Evolutionary conservation across 2,888 invertebrate genomes (phyloP).

Genomic region (Plebejus melissa): DNA sequence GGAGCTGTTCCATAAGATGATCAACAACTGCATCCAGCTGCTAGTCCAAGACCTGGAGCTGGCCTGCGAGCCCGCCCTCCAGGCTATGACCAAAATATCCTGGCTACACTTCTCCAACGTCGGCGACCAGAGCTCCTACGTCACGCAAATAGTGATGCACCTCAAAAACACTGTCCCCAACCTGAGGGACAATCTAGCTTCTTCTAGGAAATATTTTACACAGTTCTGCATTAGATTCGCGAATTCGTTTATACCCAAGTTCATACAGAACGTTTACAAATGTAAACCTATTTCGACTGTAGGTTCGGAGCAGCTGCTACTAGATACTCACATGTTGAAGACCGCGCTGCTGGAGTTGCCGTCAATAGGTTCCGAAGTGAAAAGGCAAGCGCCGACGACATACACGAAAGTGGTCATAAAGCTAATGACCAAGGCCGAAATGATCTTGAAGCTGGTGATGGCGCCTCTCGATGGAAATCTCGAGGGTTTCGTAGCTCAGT

Average conservation of each 20-base stretch:
- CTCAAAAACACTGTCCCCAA: conserved; percentile 92
- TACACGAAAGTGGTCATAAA: conserved; percentile 90
- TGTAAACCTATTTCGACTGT: conserved; percentile 92
- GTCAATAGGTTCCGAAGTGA: conserved; percentile 92
- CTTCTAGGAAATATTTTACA: conserved; percentile 97
- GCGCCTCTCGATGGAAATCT: conserved; percentile 86
- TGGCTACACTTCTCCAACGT: conserved; percentile 97
- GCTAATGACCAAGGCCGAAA: conserved; percentile 98
- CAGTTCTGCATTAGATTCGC: conserved; percentile 98
- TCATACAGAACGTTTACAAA: conserved; percentile 93
- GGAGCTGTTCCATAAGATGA: conserved; percentile 91
- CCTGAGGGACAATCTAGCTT: conserved; percentile 92
- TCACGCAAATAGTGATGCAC: conserved; percentile 92
- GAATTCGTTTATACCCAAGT: conserved; percentile 96
- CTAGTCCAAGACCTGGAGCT: conserved; percentile 95
- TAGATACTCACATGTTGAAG: conserved; percentile 96
- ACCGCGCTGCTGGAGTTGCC: conserved; percentile 97
- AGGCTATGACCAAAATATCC: conserved; percentile 94
- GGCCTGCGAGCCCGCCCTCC: conserved; percentile 94
- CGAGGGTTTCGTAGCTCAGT: conserved; percentile 92
- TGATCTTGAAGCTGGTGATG: conserved; percentile 99
- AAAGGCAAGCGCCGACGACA: conserved; percentile 92
- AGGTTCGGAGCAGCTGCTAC: conserved; percentile 95
- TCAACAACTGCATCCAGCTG: conserved; percentile 92
- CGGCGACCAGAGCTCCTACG: conserved; percentile 97